phyloP scores from a whole-genome alignment of 1,140 invertebrate species.

The Eufriesea mexicana region DNA sequence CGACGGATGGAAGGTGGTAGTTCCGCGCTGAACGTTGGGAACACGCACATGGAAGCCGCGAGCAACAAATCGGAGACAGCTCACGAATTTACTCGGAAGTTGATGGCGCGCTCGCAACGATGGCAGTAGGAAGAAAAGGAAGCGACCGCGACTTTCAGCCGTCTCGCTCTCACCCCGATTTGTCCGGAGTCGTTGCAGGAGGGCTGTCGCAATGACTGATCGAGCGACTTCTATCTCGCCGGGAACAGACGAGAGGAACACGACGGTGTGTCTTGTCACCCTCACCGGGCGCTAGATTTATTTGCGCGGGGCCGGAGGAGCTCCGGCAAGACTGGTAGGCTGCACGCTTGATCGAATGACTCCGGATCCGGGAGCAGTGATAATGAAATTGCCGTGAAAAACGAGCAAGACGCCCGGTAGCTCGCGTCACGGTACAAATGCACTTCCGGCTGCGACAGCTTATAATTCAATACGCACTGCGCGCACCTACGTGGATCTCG shows the following conservation, averaged over 20 bases:
- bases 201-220: slow-evolving; percentile 73
- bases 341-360: slow-evolving; percentile 55
- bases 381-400: slow-evolving; percentile 64
- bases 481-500: not conserved
- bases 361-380: slow-evolving; percentile 49
- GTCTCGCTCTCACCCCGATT: slow-evolving; percentile 57
- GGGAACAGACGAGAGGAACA: slow-evolving; percentile 59
- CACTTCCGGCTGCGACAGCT: slow-evolving; percentile 7
- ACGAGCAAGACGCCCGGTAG: slow-evolving; percentile 18
- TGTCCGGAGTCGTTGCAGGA: slow-evolving; percentile 62
- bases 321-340: slow-evolving; percentile 1
- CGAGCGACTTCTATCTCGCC: slow-evolving; percentile 66
- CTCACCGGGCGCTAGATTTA: slow-evolving; percentile 60
- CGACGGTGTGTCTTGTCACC: slow-evolving; percentile 63
- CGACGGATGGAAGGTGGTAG: too few species aligned
- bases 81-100: not conserved
- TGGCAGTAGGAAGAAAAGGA: slow-evolving; percentile 15
- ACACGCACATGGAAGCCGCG: not conserved
- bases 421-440: slow-evolving; percentile 15
- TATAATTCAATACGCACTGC: slow-evolving; percentile 34
- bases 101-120: slow-evolving; percentile 17
- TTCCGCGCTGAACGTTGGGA: not conserved
- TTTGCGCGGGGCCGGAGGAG: slow-evolving; percentile 44
- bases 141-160: not conserved
- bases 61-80: not conserved